Percentiles rank a stretch among this genome's conserved stretches.
Evolutionary conservation across 2,113 vertebrate genomes (phyloP).

Genomic region (Catharus bicknelli): DNA sequence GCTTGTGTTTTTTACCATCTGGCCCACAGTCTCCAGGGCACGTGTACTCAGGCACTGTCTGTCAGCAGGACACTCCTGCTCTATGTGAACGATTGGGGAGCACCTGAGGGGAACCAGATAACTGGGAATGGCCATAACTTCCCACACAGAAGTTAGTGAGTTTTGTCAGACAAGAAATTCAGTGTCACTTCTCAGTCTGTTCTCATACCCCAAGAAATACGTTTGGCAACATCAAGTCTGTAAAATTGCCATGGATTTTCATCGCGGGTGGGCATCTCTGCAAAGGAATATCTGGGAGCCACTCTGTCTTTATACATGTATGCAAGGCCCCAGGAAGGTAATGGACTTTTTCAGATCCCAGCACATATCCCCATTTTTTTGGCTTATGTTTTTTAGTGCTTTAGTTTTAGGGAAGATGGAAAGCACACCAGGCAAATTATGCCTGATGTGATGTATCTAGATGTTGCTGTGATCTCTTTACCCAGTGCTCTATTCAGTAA

Average conservation of each 20-base stretch:
- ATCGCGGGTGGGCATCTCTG: not conserved
- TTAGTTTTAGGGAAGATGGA: not conserved
- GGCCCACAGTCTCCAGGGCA: conserved; percentile 31
- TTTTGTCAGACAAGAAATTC: not conserved
- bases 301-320: not conserved
- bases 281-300: not conserved
- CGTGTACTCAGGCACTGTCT: not conserved
- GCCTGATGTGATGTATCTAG: not conserved
- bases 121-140: not conserved
- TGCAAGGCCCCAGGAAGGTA: not conserved
- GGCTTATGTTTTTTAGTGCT: not conserved
- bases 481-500: not conserved
- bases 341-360: not conserved
- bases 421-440: not conserved
- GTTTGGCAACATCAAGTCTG: not conserved
- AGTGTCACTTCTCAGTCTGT: not conserved
- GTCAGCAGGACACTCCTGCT: not conserved
- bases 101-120: not conserved
- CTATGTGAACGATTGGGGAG: not conserved
- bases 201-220: not conserved
- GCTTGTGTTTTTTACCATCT: conserved; percentile 44
- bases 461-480: not conserved
- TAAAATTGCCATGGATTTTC: not conserved
- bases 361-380: not conserved
- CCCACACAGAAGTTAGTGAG: not conserved